These are phyloP conservation scores for Adineta ricciae DNA, from an alignment of 2,888 invertebrate species.

Conservation along the genomic window DNA sequence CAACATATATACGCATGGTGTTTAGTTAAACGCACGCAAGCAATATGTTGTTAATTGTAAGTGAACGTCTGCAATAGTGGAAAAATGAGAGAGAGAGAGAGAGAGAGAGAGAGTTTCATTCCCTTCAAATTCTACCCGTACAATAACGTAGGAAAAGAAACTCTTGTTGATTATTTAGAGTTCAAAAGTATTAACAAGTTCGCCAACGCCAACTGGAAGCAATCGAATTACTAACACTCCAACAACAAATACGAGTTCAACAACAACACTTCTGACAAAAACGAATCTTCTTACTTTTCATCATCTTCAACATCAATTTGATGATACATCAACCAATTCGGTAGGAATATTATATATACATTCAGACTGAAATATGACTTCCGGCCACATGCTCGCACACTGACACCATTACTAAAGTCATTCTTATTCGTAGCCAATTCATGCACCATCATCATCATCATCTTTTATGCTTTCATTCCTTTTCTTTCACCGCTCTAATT, in stretches of 20 bases:
- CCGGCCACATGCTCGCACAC: neutral
- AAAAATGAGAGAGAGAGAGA: neutral
- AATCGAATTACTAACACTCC: neutral
- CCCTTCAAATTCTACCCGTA: neutral
- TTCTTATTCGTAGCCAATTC: neutral
- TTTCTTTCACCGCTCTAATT: neutral
- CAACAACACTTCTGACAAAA: neutral
- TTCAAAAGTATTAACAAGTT: neutral
- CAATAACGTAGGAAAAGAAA: neutral
- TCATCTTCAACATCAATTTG: neutral
- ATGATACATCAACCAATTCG: neutral
- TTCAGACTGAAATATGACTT: neutral
- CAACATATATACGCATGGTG: neutral
- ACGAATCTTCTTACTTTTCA: neutral
- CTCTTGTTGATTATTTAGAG: neutral
- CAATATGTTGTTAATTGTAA: slow-evolving; percentile 7
- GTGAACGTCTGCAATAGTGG: neutral
- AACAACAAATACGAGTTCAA: neutral
- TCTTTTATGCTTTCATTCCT: neutral
- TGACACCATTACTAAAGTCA: neutral
- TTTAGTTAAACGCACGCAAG: neutral
- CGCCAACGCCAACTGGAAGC: neutral
- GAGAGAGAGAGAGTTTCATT: neutral
- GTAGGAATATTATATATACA: neutral
- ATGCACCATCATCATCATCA: neutral